A percentile compares a stretch with the other conserved stretches of the same genome.
phyloP scores from a whole-genome alignment of 2,113 vertebrate genomes.

The Equus przewalskii region DNA sequence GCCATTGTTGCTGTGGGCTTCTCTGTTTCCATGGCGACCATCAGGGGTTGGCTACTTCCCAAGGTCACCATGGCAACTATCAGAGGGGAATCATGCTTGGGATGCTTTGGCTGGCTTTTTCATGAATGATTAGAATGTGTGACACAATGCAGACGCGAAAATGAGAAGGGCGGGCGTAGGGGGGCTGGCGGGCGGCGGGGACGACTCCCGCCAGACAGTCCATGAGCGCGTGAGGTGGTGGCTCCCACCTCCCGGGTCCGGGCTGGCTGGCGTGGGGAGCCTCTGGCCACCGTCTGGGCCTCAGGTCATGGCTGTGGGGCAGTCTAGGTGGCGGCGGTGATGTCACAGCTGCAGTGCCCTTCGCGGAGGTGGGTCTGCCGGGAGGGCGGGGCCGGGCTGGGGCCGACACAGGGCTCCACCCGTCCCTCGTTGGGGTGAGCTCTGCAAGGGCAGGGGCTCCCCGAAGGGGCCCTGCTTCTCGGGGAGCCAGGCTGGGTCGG shows the following conservation, averaged over 20 bases:
- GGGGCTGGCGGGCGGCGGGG: neutral
- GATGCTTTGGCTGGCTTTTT: slow-evolving; percentile 91
- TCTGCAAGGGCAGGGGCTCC: slow-evolving; percentile 48
- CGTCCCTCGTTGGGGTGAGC: neutral
- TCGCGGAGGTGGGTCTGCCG: slow-evolving; percentile 72
- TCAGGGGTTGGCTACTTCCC: slow-evolving; percentile 90
- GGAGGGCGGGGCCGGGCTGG: neutral
- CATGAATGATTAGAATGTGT: slow-evolving; percentile 92
- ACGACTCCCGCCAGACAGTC: slow-evolving; percentile 78
- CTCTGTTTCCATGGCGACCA: slow-evolving; percentile 90
- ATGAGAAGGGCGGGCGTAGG: slow-evolving; percentile 82
- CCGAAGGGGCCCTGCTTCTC: slow-evolving; percentile 52
- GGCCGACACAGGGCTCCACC: neutral
- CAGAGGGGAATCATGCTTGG: slow-evolving; percentile 90
- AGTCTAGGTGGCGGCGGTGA: slow-evolving; percentile 78
- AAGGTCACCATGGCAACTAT: slow-evolving; percentile 92
- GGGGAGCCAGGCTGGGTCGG: neutral
- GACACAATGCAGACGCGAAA: slow-evolving; percentile 88
- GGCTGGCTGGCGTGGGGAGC: neutral
- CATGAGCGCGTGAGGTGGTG: neutral
- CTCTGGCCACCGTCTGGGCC: neutral
- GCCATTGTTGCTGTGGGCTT: slow-evolving; percentile 89
- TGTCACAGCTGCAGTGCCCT: slow-evolving; percentile 80
- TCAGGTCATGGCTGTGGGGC: slow-evolving; percentile 64
- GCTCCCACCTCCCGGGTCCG: neutral